phyloP scores from a whole-genome alignment of 2,797 vertebrate genomes.

The Acomys russatus region DNA sequence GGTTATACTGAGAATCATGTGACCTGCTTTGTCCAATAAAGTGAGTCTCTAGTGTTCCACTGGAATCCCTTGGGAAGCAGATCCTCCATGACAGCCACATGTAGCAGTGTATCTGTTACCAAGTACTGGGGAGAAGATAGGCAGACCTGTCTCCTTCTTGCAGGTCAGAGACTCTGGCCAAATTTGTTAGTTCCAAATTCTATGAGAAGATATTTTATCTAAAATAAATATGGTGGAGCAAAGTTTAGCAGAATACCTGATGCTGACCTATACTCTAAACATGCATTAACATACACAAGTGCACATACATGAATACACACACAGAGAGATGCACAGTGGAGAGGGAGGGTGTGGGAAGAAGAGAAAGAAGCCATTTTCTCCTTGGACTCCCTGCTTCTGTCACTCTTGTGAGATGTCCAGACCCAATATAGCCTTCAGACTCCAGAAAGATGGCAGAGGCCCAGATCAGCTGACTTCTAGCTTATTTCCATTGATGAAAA shows the following conservation, averaged over 20 bases:
- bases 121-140: not conserved
- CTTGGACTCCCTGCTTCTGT: not conserved
- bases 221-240: not conserved
- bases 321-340: not conserved
- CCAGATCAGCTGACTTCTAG: not conserved
- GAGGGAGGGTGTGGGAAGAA: too few relatives aligned
- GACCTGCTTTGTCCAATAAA: not conserved
- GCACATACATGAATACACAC: not conserved
- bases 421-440: not conserved
- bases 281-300: not conserved
- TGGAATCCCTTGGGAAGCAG: not conserved
- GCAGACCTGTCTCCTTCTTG: not conserved
- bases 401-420: not conserved
- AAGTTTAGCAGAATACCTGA: not conserved
- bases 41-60: not conserved
- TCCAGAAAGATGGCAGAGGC: not conserved
- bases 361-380: not conserved
- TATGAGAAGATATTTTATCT: not conserved
- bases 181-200: not conserved
- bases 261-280: not conserved
- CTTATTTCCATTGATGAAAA: not conserved
- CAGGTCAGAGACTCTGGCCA: not conserved
- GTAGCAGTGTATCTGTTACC: not conserved
- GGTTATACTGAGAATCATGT: not conserved
- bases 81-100: too few relatives aligned